Base-by-base conservation (phyloP, 2,113 vertebrate species). In the Takifugu bimaculatus region DNA sequence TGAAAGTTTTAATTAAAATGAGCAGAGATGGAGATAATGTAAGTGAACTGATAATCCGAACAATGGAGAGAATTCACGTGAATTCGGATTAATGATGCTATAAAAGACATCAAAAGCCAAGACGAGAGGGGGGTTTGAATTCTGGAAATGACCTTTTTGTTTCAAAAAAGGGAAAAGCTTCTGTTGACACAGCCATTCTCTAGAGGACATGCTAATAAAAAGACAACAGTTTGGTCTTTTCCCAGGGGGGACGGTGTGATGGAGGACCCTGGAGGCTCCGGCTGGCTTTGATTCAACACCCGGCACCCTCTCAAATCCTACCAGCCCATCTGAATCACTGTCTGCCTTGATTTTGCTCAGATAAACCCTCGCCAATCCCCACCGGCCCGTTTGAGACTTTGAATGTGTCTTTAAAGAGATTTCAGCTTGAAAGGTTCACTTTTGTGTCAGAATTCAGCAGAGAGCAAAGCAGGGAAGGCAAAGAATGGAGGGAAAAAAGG, bases 331-430 rank as follows among this genome's bases (percentile, higher is more conserved):
- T 39, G 47, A 15, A 6, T 39, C 35, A 39, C 29, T 43, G 27
- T 48, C 71, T 47, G 64, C 74, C 64, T 70, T 20, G 52, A 74
- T 69, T 62, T 49, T 15, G 5, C 50, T 68, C 4, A 25, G 56
- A 60, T 84, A 71, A 76, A 77, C 72, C 72, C 55, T 65, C 43
- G 42, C 56, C 68, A 56, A 65, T 65, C 52, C 71, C 63, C 66
- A 29, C 7, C 15, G 35, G 63, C 56, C 15, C 39, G 3, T 60
- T 26, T 26, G 55, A 55, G 62, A 75, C 63, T 73, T 57, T 60
- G 56, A 68, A 74, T 62, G 20, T 6, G 60, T 51, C 74, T 78
- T 75, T 50, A 61, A 73, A 77, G 64, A 48, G 58, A 69, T 57
- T 62, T 68, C 57, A 13, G 32, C 54, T 27, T 52, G 51, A 77